Conservation (phyloP, 2,113 vertebrate genomes). For the Ctenomys sociabilis region DNA sequence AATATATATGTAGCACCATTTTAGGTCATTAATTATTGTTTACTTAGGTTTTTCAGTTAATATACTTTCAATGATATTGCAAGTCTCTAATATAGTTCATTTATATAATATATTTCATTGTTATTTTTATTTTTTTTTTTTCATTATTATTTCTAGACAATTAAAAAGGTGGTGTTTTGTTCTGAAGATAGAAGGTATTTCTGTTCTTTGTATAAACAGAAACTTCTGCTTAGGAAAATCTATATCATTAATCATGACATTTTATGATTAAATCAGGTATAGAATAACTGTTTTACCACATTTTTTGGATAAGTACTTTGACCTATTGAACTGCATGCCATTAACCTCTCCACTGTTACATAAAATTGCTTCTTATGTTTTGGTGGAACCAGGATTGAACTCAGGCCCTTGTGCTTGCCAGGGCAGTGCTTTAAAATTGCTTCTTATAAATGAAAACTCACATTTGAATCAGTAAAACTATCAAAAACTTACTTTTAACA, state of each 20-base stretch:
- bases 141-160: slow-evolving; percentile 21
- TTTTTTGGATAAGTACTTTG: not conserved
- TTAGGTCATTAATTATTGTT: not conserved
- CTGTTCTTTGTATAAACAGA: slow-evolving; percentile 21
- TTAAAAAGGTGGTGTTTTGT: not conserved
- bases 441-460: slow-evolving; percentile 44
- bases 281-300: slow-evolving; percentile 24
- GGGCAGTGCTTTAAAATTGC: too few relatives aligned
- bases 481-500: not conserved
- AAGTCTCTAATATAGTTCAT: not conserved
- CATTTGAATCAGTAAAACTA: not conserved
- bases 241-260: slow-evolving; percentile 7
- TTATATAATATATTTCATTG: slow-evolving; percentile 24
- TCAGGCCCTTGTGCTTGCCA: too few relatives aligned
- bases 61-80: not conserved
- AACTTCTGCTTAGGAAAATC: not conserved
- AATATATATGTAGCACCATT: not conserved
- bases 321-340: not conserved
- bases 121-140: not conserved
- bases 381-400: too few relatives aligned
- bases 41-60: slow-evolving; percentile 33
- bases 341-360: not conserved
- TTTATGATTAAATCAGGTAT: not conserved
- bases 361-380: slow-evolving; percentile 21
- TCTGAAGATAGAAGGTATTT: not conserved